phyloP scores from a whole-genome alignment of 2,888 invertebrate species.

The Polyommatus icarus region DNA sequence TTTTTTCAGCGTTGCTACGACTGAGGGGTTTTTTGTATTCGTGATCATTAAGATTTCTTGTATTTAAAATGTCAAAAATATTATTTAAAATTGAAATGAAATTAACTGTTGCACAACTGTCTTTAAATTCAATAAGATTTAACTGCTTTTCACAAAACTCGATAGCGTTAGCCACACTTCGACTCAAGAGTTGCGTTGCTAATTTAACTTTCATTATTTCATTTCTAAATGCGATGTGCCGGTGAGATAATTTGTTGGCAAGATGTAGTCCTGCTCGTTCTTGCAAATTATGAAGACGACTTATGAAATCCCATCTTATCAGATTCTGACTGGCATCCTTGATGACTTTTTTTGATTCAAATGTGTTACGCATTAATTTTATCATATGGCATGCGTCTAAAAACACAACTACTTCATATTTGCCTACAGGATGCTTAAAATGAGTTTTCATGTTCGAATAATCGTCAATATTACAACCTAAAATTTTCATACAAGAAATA shows the following conservation, averaged over 20 bases:
- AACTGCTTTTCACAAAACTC: conserved; percentile 30
- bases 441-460: background rate
- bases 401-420: conserved; percentile 23
- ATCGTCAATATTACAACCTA: conserved; percentile 32
- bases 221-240: conserved; percentile 34
- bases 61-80: conserved; percentile 39
- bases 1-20: too few species aligned
- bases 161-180: conserved; percentile 35
- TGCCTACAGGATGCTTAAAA: conserved; percentile 31
- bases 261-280: conserved; percentile 34
- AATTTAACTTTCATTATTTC: conserved; percentile 40
- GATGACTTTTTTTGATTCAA: conserved; percentile 37
- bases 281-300: conserved; percentile 37
- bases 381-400: conserved; percentile 38
- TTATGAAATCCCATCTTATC: conserved; percentile 36
- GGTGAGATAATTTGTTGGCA: conserved; percentile 9
- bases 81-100: conserved; percentile 36
- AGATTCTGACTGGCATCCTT: conserved; percentile 31
- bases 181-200: conserved; percentile 38
- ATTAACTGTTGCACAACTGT: conserved; percentile 35
- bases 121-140: conserved; percentile 32
- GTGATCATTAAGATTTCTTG: conserved; percentile 24
- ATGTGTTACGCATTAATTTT: conserved; percentile 39
- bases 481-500: conserved; percentile 29
- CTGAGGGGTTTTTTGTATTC: conserved; percentile 31